Conservation (phyloP, 2,888 invertebrate species). For the Dasysyrphus tricinctus region DNA sequence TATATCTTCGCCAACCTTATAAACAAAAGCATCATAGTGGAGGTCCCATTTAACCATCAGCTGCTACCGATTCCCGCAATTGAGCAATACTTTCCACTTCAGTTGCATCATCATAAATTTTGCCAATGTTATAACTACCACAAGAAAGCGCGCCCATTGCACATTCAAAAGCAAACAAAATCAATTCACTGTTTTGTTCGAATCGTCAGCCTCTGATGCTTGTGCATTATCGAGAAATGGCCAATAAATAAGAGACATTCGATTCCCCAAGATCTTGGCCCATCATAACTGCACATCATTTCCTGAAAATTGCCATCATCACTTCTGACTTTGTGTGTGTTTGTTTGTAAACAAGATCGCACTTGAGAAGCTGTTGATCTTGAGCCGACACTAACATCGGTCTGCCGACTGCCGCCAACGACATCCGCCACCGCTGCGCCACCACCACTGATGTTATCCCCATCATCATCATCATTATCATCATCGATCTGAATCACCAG, state of each 20-base stretch:
- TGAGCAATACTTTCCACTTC: slow-evolving; percentile 60
- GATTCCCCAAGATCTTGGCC: slow-evolving; percentile 35
- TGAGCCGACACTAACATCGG: slow-evolving; percentile 56
- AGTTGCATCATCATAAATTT: slow-evolving; percentile 61
- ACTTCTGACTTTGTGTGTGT: slow-evolving; percentile 19
- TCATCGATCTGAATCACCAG: slow-evolving; percentile 46
- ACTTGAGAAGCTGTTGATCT: slow-evolving; percentile 70
- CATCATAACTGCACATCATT: slow-evolving; percentile 62
- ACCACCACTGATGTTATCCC: slow-evolving; percentile 1
- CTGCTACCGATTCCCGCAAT: slow-evolving; percentile 33
- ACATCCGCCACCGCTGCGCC: slow-evolving; percentile 25
- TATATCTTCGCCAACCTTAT: slow-evolving; percentile 18
- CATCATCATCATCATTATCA: slow-evolving; percentile 45
- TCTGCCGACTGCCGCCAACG: slow-evolving; percentile 46
- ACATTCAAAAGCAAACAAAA: slow-evolving; percentile 33
- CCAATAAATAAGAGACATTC: slow-evolving; percentile 56
- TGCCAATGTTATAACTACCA: slow-evolving; percentile 3
- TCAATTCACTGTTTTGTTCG: background rate
- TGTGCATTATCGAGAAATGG: slow-evolving; percentile 41
- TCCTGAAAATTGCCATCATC: slow-evolving; percentile 62
- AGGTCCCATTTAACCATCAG: slow-evolving; percentile 26
- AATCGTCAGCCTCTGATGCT: background rate
- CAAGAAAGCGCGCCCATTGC: slow-evolving; percentile 34
- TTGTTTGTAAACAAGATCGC: slow-evolving; percentile 55
- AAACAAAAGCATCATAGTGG: background rate